Conservation (phyloP, 1,140 invertebrate genomes). For the Gyrodactylus salaris region DNA sequence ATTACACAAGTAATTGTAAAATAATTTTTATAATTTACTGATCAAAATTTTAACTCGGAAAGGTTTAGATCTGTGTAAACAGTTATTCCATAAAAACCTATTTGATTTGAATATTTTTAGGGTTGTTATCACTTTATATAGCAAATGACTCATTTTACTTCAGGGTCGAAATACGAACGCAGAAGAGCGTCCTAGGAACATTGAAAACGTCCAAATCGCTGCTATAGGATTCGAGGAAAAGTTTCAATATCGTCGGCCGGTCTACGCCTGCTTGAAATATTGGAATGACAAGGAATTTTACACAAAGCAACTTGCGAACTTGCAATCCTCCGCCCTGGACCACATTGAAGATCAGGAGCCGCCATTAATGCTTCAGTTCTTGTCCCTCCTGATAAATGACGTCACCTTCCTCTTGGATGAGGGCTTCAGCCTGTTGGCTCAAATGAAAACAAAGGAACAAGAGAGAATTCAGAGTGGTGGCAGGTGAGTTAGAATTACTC, state of each 20-base stretch:
- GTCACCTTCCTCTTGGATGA: conserved; percentile 68
- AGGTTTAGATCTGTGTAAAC: too few relatives aligned
- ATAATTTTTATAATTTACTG: not conserved
- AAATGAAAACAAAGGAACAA: conserved; percentile 35
- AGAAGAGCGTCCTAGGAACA: not conserved
- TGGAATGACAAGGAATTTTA: conserved; percentile 34
- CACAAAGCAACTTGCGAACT: conserved; percentile 28
- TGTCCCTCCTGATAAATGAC: conserved; percentile 76
- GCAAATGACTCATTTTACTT: not conserved
- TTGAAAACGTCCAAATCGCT: not conserved
- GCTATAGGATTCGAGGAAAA: conserved; percentile 70
- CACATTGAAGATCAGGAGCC: conserved; percentile 59
- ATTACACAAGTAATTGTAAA: not conserved
- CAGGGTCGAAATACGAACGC: not conserved
- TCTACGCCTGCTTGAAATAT: conserved; percentile 68
- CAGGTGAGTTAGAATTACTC: conserved; percentile 10
- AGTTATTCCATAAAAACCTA: not conserved
- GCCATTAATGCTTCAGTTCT: conserved; percentile 58
- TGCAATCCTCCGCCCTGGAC: conserved; percentile 41
- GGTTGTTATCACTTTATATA: too few relatives aligned
- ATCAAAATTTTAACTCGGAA: too few relatives aligned
- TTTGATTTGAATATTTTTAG: not conserved
- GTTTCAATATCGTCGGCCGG: conserved; percentile 68
- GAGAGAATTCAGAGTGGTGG: conserved; percentile 37
- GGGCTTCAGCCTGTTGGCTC: conserved; percentile 43